A percentile compares a stretch with the other conserved stretches of the same genome.
Evolutionary conservation across 2,888 invertebrate species (phyloP).

Genomic region (Eurytoma californica): DNA sequence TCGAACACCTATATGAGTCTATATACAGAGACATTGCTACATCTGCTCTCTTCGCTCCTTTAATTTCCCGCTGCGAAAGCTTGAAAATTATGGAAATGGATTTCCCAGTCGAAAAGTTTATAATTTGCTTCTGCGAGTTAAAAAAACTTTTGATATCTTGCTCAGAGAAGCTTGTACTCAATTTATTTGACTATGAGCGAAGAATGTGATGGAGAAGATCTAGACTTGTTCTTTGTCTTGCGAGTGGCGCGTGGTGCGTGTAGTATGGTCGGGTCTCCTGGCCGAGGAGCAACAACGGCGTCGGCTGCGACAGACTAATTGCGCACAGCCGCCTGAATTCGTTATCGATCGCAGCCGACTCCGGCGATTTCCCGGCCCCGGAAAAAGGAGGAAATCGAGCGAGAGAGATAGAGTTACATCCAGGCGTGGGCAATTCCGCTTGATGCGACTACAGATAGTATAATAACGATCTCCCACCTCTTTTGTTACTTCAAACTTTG

Average conservation of each 20-base stretch:
- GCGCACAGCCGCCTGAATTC: constrained; percentile 7
- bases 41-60: constrained; percentile 11
- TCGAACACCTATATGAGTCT: neutral
- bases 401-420: too few species aligned
- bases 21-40: neutral
- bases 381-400: neutral
- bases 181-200: too few species aligned
- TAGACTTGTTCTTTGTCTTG: too few species aligned
- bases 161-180: too few species aligned
- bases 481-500: too few species aligned
- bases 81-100: neutral
- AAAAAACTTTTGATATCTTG: too few species aligned
- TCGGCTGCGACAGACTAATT: neutral
- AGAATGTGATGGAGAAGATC: too few species aligned
- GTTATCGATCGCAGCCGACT: constrained; percentile 3
- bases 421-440: too few species aligned
- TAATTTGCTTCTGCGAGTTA: too few species aligned
- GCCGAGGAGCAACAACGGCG: neutral
- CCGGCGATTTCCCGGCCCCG: neutral
- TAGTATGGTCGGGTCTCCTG: neutral
- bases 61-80: neutral
- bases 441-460: too few species aligned
- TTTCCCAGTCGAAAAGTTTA: neutral
- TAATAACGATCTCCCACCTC: too few species aligned
- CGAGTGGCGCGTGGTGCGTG: too few species aligned